These are phyloP conservation scores for Eilema depressum DNA, from an alignment of 2,888 invertebrate species.

Conservation along the genomic window DNA sequence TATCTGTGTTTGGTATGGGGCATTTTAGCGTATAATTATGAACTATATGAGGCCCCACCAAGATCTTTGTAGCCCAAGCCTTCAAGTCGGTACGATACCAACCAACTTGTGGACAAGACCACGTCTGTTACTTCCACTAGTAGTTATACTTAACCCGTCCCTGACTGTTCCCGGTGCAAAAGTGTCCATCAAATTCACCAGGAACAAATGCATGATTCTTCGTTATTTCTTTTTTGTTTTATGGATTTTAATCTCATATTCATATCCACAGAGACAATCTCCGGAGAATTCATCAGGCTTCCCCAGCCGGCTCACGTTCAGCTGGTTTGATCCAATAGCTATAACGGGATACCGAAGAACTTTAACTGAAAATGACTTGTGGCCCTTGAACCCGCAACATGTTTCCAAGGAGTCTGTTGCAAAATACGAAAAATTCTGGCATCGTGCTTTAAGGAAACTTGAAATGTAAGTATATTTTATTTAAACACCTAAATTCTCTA, in stretches of 20 bases:
- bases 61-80: no score
- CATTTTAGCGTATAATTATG: not conserved
- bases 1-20: not conserved
- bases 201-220: not conserved
- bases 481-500: no score
- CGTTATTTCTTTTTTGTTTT: not conserved
- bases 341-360: slow-evolving; percentile 94
- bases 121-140: no score
- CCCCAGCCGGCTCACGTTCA: slow-evolving; percentile 93
- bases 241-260: not conserved
- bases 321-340: slow-evolving; percentile 95
- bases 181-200: not conserved
- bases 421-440: slow-evolving; percentile 93
- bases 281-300: slow-evolving; percentile 95
- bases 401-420: slow-evolving; percentile 92
- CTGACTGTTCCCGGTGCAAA: no score
- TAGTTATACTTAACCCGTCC: not conserved
- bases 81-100: no score
- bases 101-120: no score
- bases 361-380: slow-evolving; percentile 93
- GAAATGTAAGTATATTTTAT: slow-evolving; percentile 81
- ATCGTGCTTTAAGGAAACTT: slow-evolving; percentile 88
- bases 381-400: slow-evolving; percentile 95
- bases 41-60: not conserved
- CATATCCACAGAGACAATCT: slow-evolving; percentile 90